Base-by-base conservation (phyloP, 2,888 invertebrate species). In the Orgyia antiqua region DNA sequence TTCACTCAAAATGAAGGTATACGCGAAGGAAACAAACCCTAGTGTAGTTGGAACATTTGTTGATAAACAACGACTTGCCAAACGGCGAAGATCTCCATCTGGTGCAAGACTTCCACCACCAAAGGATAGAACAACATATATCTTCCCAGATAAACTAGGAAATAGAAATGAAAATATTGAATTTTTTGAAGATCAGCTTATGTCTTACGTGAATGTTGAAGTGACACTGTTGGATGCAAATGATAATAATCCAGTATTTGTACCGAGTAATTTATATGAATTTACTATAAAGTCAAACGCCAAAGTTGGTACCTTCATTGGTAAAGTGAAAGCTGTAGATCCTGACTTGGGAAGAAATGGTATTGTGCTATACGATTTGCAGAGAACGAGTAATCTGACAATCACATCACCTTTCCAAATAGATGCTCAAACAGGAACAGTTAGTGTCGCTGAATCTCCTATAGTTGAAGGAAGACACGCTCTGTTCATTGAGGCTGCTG, bases 181-280 rank as follows among this genome's bases (percentile, higher is more conserved):
- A 45, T 79, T 73, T 30, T 60, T 76, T 29, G 80, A 80, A 33
- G 79, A 86, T 24, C 80, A 84, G 41, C 51, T 84, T 0, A 80
- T 87, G 78, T 87, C 87, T 2, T 86, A 67, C 12, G 95, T 94
- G 0, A 89, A 89, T 21, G 93, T 96, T 0, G 94, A 94, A 76
- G 93, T 97, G 1, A 92, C 93, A 0, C 71, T 97, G 13, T 80
- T 94, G 0, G 97, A 97, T 64, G 94, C 96, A 9, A 97, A 97
- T 63, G 97, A 97, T 64, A 96, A 97, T 56, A 94, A 94, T 51
- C 97, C 97, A 0, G 90, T 91, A 13, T 97, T 96, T 59, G 88
- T 94, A 12, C 93, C 94, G 2, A 93, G 91, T 33, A 95, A 95
- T 68, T 82, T 95, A 3, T 96, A 95, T 54, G 93, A 94, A 58